phyloP scores from a whole-genome alignment of 2,888 invertebrate genomes.

The Altica lythri region DNA sequence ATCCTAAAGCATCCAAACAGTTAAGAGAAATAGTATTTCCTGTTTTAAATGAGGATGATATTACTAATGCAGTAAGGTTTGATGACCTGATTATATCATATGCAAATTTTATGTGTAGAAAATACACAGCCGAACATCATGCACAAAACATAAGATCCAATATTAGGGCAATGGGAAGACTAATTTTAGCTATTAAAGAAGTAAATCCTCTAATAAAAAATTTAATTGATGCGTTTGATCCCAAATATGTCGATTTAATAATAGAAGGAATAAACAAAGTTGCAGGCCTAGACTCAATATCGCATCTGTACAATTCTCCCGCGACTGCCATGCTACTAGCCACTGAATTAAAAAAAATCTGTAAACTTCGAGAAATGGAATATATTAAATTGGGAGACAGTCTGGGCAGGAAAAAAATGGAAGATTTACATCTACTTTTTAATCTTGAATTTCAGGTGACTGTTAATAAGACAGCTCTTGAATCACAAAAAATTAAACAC shows the following conservation, averaged over 20 bases:
- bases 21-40: constrained; percentile 9
- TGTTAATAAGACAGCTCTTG: constrained; percentile 17
- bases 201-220: constrained; percentile 16
- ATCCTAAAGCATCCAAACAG: constrained; percentile 3
- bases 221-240: not conserved
- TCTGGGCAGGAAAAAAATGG: constrained; percentile 11
- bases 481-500: constrained; percentile 18
- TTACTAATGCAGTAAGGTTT: constrained; percentile 13
- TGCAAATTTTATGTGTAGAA: constrained; percentile 22
- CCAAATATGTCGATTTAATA: not conserved
- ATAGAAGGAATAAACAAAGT: constrained; percentile 14
- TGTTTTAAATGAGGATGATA: constrained; percentile 20
- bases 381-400: constrained; percentile 7
- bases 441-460: constrained; percentile 21
- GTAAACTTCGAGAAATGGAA: constrained; percentile 18
- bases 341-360: constrained; percentile 20
- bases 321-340: constrained; percentile 22
- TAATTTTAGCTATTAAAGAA: constrained; percentile 14
- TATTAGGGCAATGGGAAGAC: constrained; percentile 8
- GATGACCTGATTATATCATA: constrained; percentile 14
- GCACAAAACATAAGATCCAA: constrained; percentile 22
- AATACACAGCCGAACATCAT: constrained; percentile 18
- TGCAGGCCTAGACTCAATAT: constrained; percentile 10
- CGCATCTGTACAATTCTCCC: constrained; percentile 13
- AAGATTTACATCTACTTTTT: constrained; percentile 14